A percentile compares a stretch with the other conserved stretches of the same genome.
phyloP scores from a whole-genome alignment of 2,113 vertebrate species.

The Gila orcuttii region DNA sequence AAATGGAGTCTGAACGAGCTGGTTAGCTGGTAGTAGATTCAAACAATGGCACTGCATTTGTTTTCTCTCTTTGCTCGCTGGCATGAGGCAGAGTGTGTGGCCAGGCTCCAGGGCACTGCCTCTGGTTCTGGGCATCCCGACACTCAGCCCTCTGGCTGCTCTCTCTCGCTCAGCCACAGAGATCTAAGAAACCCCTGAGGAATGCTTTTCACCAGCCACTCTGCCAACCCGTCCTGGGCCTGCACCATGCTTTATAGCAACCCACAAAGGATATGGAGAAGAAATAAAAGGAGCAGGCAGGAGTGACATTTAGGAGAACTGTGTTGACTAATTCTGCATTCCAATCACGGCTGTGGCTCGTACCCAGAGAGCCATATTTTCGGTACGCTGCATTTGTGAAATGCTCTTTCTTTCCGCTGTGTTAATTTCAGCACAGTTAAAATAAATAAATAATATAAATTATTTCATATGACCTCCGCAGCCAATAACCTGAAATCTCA shows the following conservation, averaged over 20 bases:
- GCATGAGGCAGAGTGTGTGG: constrained; percentile 50
- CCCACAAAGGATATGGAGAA: constrained; percentile 39
- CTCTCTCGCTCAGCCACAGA: constrained; percentile 52
- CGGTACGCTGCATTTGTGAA: constrained; percentile 5
- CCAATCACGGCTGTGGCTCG: constrained; percentile 42
- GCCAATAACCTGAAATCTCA: constrained; percentile 11
- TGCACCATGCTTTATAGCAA: constrained; percentile 55
- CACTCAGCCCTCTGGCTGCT: constrained; percentile 55
- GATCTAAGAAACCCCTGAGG: constrained; percentile 57
- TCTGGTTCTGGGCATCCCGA: constrained; percentile 53
- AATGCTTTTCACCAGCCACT: constrained; percentile 58
- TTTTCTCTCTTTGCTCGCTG: constrained; percentile 35
- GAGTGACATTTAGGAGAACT: constrained; percentile 60
- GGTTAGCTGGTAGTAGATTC: constrained; percentile 19
- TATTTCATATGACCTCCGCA: neutral
- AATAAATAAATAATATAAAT: neutral
- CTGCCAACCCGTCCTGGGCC: constrained; percentile 49
- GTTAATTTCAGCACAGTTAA: neutral
- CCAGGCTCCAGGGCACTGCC: constrained; percentile 50
- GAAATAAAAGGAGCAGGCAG: constrained; percentile 56
- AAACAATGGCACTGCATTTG: constrained; percentile 40
- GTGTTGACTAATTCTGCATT: constrained; percentile 53
- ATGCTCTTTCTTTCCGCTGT: neutral
- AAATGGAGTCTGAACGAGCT: constrained; percentile 15
- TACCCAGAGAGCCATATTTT: constrained; percentile 28